Percentiles rank a stretch among this genome's conserved stretches.
Evolutionary conservation across 2,888 invertebrate species (phyloP).

Genomic region (Cosmia trapezina): DNA sequence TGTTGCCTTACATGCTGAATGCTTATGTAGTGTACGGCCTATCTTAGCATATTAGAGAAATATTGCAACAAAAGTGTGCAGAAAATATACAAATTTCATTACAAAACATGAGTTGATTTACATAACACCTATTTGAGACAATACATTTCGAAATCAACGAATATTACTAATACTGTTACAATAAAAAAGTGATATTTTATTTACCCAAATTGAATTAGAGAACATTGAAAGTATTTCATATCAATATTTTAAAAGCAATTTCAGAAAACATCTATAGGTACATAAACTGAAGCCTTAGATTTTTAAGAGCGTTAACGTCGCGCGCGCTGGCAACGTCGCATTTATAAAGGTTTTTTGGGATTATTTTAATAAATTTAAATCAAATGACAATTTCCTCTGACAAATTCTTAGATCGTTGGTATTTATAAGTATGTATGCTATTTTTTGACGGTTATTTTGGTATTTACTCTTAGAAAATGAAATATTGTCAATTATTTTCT

Average conservation of each 20-base stretch:
- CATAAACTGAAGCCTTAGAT: neutral
- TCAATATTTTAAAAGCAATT: conserved; percentile 35
- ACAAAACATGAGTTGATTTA: conserved; percentile 47
- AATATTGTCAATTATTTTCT: no score
- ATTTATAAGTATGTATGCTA: no score
- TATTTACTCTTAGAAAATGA: no score
- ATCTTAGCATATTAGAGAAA: conserved; percentile 47
- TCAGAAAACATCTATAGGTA: conserved; percentile 1
- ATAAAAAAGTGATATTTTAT: conserved; percentile 45
- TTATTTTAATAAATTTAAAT: no score
- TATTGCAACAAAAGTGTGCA: conserved; percentile 53
- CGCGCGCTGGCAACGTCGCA: no score
- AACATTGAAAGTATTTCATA: conserved; percentile 24
- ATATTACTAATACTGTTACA: conserved; percentile 42
- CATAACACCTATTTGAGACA: conserved; percentile 47
- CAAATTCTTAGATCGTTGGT: no score
- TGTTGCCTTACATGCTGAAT: conserved; percentile 20
- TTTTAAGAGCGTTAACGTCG: no score
- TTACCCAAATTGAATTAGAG: conserved; percentile 44
- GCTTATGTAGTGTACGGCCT: conserved; percentile 46
- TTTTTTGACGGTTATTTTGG: no score
- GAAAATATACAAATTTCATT: conserved; percentile 58
- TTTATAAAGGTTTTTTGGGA: no score
- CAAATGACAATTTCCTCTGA: no score
- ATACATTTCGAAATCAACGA: conserved; percentile 44